These are phyloP conservation scores for Andrena bicolor DNA, from an alignment of 2,888 invertebrate genomes.

Conservation along the genomic window DNA sequence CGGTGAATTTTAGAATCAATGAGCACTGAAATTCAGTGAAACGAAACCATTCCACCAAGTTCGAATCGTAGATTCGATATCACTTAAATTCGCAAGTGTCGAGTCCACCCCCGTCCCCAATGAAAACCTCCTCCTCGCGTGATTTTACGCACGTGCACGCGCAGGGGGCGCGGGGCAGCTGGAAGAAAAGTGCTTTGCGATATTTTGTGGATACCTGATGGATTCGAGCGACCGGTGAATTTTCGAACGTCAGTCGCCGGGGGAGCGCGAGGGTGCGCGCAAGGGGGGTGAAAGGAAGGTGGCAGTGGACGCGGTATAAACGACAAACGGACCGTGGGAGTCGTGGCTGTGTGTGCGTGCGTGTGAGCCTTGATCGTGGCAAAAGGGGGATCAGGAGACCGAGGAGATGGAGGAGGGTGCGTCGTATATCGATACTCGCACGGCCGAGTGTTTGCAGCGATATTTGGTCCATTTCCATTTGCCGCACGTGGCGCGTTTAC, in stretches of 20 bases:
- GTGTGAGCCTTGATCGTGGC: conserved; percentile 62
- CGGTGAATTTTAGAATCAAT: too few species aligned
- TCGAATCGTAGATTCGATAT: not conserved
- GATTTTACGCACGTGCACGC: conserved; percentile 59
- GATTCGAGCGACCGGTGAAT: conserved; percentile 81
- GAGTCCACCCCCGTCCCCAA: not conserved
- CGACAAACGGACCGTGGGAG: conserved; percentile 68
- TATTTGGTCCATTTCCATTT: conserved; percentile 84
- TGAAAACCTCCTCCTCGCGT: conserved; percentile 34
- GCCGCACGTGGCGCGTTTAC: conserved; percentile 84
- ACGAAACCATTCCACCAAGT: not conserved
- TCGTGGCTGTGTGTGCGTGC: conserved; percentile 46
- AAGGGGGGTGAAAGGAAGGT: conserved; percentile 32
- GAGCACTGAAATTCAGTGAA: not conserved
- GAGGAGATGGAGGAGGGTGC: conserved; percentile 75
- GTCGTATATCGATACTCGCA: conserved; percentile 82
- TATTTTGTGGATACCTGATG: conserved; percentile 82
- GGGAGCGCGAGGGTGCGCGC: conserved; percentile 2
- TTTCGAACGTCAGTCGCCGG: conserved; percentile 67
- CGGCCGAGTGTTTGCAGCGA: conserved; percentile 83
- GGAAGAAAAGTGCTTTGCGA: conserved; percentile 77
- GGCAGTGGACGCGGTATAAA: conserved; percentile 49
- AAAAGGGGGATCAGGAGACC: conserved; percentile 67
- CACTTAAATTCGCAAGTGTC: conserved; percentile 16
- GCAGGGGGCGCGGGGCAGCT: conserved; percentile 21